Evolutionary conservation across 2,797 vertebrate genomes (phyloP), one percentile per base, ranked within the genome.

Genomic region (Spheniscus humboldti): DNA sequence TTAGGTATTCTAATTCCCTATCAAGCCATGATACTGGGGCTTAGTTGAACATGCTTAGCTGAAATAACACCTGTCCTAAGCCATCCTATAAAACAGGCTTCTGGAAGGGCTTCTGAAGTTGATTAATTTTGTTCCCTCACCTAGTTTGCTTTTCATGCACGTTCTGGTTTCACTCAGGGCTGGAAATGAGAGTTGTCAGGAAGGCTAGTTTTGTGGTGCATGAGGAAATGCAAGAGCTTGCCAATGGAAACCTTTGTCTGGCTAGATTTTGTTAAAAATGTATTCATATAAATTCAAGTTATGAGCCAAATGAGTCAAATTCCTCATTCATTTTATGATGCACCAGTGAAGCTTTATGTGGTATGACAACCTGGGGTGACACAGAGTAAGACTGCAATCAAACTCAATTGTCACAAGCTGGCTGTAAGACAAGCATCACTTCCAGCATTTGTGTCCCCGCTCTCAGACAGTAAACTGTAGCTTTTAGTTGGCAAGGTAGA

Each of bases 51-150:
- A 57, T 43, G 50, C 45, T 84, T 55, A 48, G 71, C 28, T 92
- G 93, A 91, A 84, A 52, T 86, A 82, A 77, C 63, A 85, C 73
- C 59, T 88, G 72, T 90, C 69, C 67, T 50, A 95, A 95, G 67
- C 64, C 56, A 69, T 89, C 64, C 80, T 73, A 53, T 87, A 95
- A 72, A 86, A 71, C 25, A 57, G 64, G 7, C 76, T 91, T 77
- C 85, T 94, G 93, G 64, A 88, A 83, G 30, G 57, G 57, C n/a
- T 97, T 92, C 95, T 96, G 87, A 94, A 69, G 43, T 86, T 81
- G 69, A 75, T 95, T 92, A 71, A 82, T 67, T 81, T 91, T 66
- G 33, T 88, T 91, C 55, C 67, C 69, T 33, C 72, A 91, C 59
- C 82, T 71, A 86, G 41, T 90, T 86, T 74, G 63, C 79, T 95